phyloP scores from a whole-genome alignment of 2,888 invertebrate species.

The Galeopsomyia nigrocyanea region DNA sequence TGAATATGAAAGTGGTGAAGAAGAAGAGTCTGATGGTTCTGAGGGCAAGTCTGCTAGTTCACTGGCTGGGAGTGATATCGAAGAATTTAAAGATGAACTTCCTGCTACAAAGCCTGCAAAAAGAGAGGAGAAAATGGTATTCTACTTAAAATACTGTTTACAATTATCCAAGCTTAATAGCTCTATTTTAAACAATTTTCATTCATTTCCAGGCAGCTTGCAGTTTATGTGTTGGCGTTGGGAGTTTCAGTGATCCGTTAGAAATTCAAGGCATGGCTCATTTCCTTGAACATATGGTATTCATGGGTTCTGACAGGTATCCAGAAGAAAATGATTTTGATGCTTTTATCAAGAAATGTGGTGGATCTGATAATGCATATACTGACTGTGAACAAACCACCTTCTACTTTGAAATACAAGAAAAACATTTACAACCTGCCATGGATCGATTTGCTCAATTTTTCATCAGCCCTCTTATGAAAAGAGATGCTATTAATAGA shows the following conservation, averaged over 20 bases:
- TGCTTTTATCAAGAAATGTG: constrained; percentile 75
- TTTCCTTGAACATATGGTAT: constrained; percentile 93
- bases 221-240: constrained; percentile 81
- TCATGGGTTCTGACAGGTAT: constrained; percentile 93
- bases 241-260: constrained; percentile 83
- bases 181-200: constrained; percentile 41
- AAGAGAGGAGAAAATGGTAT: constrained; percentile 64
- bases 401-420: constrained; percentile 91
- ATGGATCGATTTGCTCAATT: constrained; percentile 91
- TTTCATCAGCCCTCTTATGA: constrained; percentile 89
- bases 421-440: constrained; percentile 81
- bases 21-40: constrained; percentile 56
- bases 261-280: constrained; percentile 86
- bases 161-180: neutral
- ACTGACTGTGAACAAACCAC: constrained; percentile 90
- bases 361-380: constrained; percentile 88
- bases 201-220: constrained; percentile 76
- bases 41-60: constrained; percentile 43
- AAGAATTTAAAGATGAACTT: constrained; percentile 44
- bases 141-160: no score
- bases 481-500: constrained; percentile 85
- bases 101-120: constrained; percentile 53
- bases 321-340: constrained; percentile 72
- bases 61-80: constrained; percentile 47
- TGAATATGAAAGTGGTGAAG: constrained; percentile 46